Evolutionary conservation across 2,888 invertebrate species (phyloP).

Genomic region (Muscina levida): DNA sequence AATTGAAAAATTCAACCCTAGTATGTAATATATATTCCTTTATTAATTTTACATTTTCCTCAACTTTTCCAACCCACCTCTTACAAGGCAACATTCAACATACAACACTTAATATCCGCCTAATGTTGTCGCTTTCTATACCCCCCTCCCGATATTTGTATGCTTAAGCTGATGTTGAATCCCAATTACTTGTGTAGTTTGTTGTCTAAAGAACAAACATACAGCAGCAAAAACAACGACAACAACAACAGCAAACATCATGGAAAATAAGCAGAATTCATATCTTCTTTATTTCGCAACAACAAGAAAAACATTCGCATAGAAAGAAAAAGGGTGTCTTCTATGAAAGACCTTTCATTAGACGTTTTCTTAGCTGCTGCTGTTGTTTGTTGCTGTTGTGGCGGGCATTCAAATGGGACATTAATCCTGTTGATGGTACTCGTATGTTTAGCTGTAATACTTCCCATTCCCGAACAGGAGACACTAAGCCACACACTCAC

Average conservation of each 20-base stretch:
- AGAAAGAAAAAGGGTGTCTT: conserved; percentile 28
- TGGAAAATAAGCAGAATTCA: neutral
- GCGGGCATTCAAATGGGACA: conserved; percentile 59
- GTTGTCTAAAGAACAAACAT: neutral
- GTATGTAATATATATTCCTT: too few species aligned
- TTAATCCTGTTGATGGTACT: conserved; percentile 62
- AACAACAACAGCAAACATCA: neutral
- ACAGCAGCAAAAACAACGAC: neutral
- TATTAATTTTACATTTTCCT: too few species aligned
- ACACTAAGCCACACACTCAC: neutral
- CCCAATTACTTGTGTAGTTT: conserved; percentile 52
- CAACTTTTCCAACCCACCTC: neutral
- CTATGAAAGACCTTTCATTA: conserved; percentile 50
- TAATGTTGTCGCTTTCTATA: neutral
- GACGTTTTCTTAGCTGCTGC: conserved; percentile 27
- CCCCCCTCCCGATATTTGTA: neutral
- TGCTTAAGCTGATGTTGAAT: conserved; percentile 40
- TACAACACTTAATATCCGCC: conserved; percentile 16
- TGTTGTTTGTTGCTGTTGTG: conserved; percentile 12
- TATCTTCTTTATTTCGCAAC: conserved; percentile 14
- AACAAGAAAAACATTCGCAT: conserved; percentile 10
- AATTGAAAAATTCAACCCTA: too few species aligned
- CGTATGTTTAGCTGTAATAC: conserved; percentile 17
- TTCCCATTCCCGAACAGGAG: neutral
- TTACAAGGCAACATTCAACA: too few species aligned